Percentiles rank a stretch among this genome's conserved stretches.
Evolutionary conservation across 2,113 vertebrate genomes (phyloP).

Genomic region (Poeciliopsis occidentalis): DNA sequence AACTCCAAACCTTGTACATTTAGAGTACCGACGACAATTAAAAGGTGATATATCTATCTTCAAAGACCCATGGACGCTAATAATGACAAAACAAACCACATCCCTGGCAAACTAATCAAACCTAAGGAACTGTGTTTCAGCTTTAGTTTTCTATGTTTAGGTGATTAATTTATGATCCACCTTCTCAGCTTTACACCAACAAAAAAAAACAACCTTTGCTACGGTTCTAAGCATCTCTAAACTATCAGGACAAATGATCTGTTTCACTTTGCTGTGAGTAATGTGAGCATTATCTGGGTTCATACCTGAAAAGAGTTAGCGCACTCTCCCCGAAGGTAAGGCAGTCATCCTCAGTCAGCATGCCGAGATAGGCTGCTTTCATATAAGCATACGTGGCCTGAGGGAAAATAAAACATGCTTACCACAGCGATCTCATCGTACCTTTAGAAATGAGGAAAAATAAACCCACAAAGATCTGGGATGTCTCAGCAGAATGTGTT

Average conservation of each 20-base stretch:
- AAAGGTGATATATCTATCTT: background rate
- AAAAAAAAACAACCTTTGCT: background rate
- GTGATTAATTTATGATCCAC: background rate
- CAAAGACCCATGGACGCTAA: background rate
- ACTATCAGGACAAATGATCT: conserved; percentile 23
- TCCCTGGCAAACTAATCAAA: background rate
- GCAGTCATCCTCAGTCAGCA: conserved; percentile 90
- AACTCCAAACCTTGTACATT: no score
- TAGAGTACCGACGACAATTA: no score
- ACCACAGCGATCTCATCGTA: conserved; percentile 19
- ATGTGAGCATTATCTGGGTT: conserved; percentile 13
- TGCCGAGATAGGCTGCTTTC: conserved; percentile 98
- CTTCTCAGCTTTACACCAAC: background rate
- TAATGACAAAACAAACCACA: background rate
- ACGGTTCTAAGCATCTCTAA: background rate
- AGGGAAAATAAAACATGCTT: conserved; percentile 27
- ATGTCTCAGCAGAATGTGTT: background rate
- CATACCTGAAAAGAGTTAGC: conserved; percentile 90
- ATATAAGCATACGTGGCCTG: conserved; percentile 97
- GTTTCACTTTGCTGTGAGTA: conserved; percentile 13
- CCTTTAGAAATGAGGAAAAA: conserved; percentile 17
- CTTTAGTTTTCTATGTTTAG: background rate
- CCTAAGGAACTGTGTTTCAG: background rate
- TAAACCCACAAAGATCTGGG: background rate
- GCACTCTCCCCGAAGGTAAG: conserved; percentile 90